Evolutionary conservation across 2,888 invertebrate genomes (phyloP), one percentile per base, ranked within the genome.

Genomic region (Malthinus seriepunctatus): DNA sequence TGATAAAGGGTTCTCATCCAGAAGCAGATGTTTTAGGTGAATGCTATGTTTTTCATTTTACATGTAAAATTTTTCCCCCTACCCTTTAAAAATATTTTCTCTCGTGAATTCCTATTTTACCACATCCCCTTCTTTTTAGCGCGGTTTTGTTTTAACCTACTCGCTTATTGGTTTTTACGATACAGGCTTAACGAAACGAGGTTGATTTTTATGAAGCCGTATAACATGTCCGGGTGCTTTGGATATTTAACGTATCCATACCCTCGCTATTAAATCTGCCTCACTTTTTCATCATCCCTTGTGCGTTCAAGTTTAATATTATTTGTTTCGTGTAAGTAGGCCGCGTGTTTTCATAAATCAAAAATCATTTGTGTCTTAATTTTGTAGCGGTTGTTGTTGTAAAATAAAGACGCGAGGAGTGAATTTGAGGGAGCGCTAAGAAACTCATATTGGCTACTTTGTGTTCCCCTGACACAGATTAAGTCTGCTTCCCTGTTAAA

Each of bases 381-480:
- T 74, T 71, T 62, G 71, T 69, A 69, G 67, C 69, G 63, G 62
- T 64, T 60, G 63, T 56, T 58, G 60, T 23, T 23, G 63, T 58
- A 35, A 34, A 53, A 32, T 32, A 34, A 23, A 15, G 51, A 46
- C 39, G n/a, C n/a, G 51, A 45, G 51, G 48, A 32, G 54, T 34
- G 12, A 51, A 61, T 59, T 54, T 54, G 64, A 23, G 63, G 63
- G 64, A 45, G 68, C 66, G 67, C 70, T 70, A 73, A 74, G 73
- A 71, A 78, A 77, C 76, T 77, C 78, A 78, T 78, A 78, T 78
- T 76, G 78, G 78, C 77, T 73, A 78, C 75, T 76, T 74, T 71
- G 71, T 65, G 71, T 68, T 82, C 82, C 82, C 82, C 74, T 76
- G 81, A 79, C 82, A 81, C 81, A 82, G 83, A 83, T 83, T 83